phyloP scores from a whole-genome alignment of 2,888 invertebrate genomes.

The Charanyca ferruginea region DNA sequence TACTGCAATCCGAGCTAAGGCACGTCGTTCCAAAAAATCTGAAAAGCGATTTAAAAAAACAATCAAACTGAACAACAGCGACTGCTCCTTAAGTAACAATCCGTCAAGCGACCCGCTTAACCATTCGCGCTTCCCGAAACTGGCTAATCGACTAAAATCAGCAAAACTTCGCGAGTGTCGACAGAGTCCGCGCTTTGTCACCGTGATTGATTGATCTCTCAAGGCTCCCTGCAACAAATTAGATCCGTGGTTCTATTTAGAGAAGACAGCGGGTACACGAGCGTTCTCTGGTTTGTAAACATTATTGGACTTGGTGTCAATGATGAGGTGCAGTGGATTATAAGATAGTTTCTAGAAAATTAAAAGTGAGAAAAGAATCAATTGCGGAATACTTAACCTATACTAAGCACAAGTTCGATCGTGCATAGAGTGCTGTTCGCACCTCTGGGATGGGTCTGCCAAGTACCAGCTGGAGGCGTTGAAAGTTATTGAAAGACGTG shows the following conservation, averaged over 20 bases:
- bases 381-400: too few relatives aligned
- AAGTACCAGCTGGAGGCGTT: too few relatives aligned
- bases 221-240: slow-evolving; percentile 70
- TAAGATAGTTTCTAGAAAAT: too few relatives aligned
- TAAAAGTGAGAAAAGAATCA: too few relatives aligned
- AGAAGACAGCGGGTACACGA: slow-evolving; percentile 26
- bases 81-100: slow-evolving; percentile 66
- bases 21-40: too few relatives aligned
- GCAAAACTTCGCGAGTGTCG: slow-evolving; percentile 65
- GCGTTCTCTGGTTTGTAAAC: slow-evolving; percentile 4
- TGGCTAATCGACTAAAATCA: slow-evolving; percentile 74
- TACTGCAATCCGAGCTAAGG: too few relatives aligned
- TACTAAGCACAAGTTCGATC: too few relatives aligned
- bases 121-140: slow-evolving; percentile 62
- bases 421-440: too few relatives aligned
- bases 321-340: too few relatives aligned
- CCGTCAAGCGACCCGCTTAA: slow-evolving; percentile 67
- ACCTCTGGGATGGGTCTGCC: too few relatives aligned
- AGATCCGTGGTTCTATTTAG: slow-evolving; percentile 54
- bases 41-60: background rate
- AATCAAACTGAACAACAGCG: slow-evolving; percentile 3
- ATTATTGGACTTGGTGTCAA: background rate
- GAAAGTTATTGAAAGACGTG: too few relatives aligned
- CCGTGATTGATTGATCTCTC: slow-evolving; percentile 75
- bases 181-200: slow-evolving; percentile 72